Conservation (phyloP, 2,888 invertebrate genomes). For the Eupithecia exiguata region DNA sequence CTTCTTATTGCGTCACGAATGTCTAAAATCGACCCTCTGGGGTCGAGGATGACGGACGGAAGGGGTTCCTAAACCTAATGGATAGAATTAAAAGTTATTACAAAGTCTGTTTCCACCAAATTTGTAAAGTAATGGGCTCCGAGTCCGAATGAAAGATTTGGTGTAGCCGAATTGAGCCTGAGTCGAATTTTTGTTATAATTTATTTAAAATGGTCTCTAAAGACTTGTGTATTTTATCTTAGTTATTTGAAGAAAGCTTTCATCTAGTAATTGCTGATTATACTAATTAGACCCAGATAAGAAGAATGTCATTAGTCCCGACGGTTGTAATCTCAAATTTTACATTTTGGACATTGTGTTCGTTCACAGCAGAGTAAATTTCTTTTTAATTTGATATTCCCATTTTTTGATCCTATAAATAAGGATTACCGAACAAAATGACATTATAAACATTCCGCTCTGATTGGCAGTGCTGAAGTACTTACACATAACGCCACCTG, state of each 20-base stretch:
- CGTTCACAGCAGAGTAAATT: background rate
- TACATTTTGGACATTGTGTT: background rate
- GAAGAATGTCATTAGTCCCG: background rate
- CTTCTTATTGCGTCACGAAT: constrained; percentile 24
- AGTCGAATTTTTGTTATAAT: constrained; percentile 31
- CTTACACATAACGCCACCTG: constrained; percentile 11
- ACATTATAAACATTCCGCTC: background rate
- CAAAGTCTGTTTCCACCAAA: constrained; percentile 39
- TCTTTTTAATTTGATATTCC: background rate
- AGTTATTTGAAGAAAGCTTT: constrained; percentile 5
- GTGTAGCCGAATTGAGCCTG: constrained; percentile 35
- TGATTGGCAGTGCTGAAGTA: constrained; percentile 11
- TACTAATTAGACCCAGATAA: constrained; percentile 5
- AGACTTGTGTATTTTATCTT: constrained; percentile 17
- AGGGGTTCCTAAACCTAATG: constrained; percentile 45
- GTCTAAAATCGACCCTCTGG: constrained; percentile 38
- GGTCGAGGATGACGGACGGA: constrained; percentile 42
- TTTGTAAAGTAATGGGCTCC: constrained; percentile 39
- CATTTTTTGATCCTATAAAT: background rate
- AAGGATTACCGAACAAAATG: background rate
- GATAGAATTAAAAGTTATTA: constrained; percentile 48
- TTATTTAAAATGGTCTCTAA: constrained; percentile 25
- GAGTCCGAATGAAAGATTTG: constrained; percentile 35
- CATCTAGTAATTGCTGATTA: constrained; percentile 4
- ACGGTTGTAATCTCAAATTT: background rate